Evolutionary conservation across 1,140 invertebrate species (phyloP).

Genomic region (Dolichoris vasculosae): DNA sequence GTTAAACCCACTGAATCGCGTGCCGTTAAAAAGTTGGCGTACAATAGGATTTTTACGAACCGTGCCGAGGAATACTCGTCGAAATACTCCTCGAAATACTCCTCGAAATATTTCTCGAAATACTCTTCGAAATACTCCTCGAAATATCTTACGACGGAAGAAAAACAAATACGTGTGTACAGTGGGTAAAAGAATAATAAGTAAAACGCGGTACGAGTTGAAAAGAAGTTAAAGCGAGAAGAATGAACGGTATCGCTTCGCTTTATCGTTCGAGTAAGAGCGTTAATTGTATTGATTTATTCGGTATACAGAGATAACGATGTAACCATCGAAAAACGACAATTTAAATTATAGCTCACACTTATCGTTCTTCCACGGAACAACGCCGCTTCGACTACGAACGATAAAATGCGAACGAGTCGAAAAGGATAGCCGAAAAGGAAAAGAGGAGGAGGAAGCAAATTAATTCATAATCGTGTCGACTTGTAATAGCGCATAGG

Average conservation of each 20-base stretch:
- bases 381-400: neutral
- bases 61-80: too few species aligned
- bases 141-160: neutral
- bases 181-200: too few species aligned
- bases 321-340: neutral
- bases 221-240: too few species aligned
- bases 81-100: too few species aligned
- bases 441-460: neutral
- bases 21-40: neutral
- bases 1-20: neutral
- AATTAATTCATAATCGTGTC: neutral
- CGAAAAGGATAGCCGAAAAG: neutral
- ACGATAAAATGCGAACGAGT: neutral
- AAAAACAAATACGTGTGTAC: too few species aligned
- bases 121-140: too few species aligned
- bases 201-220: too few species aligned
- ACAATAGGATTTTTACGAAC: neutral
- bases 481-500: neutral
- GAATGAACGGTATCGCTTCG: too few species aligned
- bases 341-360: neutral
- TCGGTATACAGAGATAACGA: neutral
- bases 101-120: too few species aligned
- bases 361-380: neutral
- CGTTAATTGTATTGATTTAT: neutral
- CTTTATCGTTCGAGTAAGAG: too few species aligned